A percentile compares a stretch with the other conserved stretches of the same genome.
Evolutionary conservation across 2,888 invertebrate genomes (phyloP).

Genomic region (Brassicogethes aeneus): DNA sequence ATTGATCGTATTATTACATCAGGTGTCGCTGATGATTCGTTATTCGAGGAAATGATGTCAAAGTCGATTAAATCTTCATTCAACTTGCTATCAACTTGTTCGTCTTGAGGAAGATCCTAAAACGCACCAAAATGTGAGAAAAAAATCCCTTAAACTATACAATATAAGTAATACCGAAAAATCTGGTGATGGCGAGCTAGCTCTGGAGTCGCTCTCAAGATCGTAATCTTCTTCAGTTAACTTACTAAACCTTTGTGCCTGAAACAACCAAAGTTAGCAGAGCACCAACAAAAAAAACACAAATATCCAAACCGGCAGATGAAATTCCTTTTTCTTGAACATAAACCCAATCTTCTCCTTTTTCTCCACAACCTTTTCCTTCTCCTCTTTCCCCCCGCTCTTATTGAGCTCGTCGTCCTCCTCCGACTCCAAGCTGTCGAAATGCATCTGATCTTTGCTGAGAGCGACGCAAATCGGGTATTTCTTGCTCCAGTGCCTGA

Average conservation of each 20-base stretch:
- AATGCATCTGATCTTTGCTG: conserved; percentile 39
- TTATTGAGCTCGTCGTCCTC: too few relatives aligned
- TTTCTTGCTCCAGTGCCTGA: conserved; percentile 81
- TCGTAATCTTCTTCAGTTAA: conserved; percentile 29
- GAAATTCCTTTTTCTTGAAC: conserved; percentile 22
- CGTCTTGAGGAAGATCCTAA: neutral
- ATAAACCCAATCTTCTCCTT: conserved; percentile 35
- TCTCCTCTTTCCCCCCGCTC: conserved; percentile 45
- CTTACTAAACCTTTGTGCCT: conserved; percentile 33
- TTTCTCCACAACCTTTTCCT: conserved; percentile 31
- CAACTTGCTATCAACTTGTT: neutral
- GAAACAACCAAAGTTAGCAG: conserved; percentile 11
- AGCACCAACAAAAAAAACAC: neutral
- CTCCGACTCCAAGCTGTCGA: conserved; percentile 30
- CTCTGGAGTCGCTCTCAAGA: conserved; percentile 30
- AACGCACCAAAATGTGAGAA: too few relatives aligned
- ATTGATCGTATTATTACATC: conserved; percentile 13
- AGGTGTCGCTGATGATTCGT: conserved; percentile 10
- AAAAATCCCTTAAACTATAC: too few relatives aligned
- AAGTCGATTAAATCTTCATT: neutral
- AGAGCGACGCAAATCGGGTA: conserved; percentile 78
- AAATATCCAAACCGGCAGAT: neutral
- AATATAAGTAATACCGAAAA: conserved; percentile 21
- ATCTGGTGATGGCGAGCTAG: conserved; percentile 30
- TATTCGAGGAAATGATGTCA: neutral